Conservation (phyloP, 2,797 vertebrate genomes). For the Pipistrellus pygmaeus region DNA sequence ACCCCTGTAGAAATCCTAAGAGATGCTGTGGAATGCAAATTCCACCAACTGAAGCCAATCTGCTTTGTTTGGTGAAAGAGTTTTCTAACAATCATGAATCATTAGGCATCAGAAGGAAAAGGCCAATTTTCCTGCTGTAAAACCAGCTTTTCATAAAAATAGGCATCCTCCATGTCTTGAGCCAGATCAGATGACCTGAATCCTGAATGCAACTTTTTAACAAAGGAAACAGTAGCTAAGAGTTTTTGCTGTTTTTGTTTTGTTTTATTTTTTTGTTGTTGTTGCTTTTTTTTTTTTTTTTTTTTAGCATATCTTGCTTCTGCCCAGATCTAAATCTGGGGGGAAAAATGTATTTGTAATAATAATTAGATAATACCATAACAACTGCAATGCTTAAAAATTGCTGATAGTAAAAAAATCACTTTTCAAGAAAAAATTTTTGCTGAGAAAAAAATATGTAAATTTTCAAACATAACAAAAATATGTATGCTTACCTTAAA, state of each 20-base stretch:
- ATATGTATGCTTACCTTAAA: slow-evolving; percentile 49
- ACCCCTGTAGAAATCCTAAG: neutral
- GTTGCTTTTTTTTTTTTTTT: fast-evolving
- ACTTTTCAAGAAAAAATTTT: slow-evolving; percentile 13
- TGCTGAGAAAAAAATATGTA: neutral
- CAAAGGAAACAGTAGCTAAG: neutral
- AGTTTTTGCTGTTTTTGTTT: neutral
- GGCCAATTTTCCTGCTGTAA: slow-evolving; percentile 21
- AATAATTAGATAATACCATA: slow-evolving; percentile 46
- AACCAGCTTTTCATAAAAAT: slow-evolving; percentile 24
- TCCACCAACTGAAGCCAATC: neutral
- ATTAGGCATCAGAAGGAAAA: neutral
- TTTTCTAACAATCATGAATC: slow-evolving; percentile 10
- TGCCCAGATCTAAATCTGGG: neutral
- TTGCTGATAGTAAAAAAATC: slow-evolving; percentile 46
- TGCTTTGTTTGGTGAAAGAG: slow-evolving; percentile 8
- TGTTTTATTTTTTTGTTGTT: neutral
- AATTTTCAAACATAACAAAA: slow-evolving; percentile 16
- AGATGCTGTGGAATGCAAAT: neutral
- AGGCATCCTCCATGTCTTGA: neutral
- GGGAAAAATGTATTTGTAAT: neutral
- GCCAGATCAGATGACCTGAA: slow-evolving; percentile 27
- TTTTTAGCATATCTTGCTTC: neutral
- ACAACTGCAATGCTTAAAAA: slow-evolving; percentile 27
- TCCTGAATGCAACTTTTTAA: neutral